Conservation (phyloP, 2,797 vertebrate genomes). For the Sphaeramia orbicularis region DNA sequence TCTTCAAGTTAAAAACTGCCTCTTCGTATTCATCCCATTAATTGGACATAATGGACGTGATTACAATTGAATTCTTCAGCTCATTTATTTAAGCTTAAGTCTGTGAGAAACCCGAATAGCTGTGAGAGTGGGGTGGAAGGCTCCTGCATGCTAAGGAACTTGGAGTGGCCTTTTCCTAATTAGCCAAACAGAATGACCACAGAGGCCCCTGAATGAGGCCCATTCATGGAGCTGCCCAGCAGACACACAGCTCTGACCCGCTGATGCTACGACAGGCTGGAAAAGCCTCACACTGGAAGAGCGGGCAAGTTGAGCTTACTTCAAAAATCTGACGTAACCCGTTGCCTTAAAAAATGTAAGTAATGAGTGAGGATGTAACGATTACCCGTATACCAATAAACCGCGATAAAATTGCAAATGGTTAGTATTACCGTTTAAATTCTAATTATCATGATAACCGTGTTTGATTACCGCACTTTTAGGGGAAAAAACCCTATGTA, state of each 20-base stretch:
- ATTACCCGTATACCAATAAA: too few species aligned
- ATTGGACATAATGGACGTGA: constrained; percentile 30
- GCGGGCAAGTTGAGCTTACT: too few species aligned
- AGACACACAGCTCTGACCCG: constrained; percentile 41
- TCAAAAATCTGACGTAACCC: too few species aligned
- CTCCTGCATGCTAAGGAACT: constrained; percentile 74
- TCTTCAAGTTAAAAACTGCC: neutral
- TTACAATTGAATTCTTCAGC: constrained; percentile 21
- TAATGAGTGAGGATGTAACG: too few species aligned
- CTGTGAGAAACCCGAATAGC: constrained; percentile 48
- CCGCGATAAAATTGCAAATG: too few species aligned
- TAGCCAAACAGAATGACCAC: constrained; percentile 60
- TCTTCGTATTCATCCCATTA: constrained; percentile 8
- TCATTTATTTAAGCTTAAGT: constrained; percentile 28
- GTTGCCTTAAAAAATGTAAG: too few species aligned
- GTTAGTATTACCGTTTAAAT: too few species aligned
- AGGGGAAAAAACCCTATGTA: too few species aligned
- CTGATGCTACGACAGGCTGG: constrained; percentile 36
- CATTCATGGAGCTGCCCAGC: constrained; percentile 73
- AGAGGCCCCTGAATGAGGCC: constrained; percentile 62
- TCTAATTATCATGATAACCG: too few species aligned
- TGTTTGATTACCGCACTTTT: too few species aligned
- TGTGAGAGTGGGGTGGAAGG: constrained; percentile 49
- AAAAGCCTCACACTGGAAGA: constrained; percentile 44
- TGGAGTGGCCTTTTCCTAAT: constrained; percentile 66